Percentiles rank a stretch among this genome's conserved stretches.
Conservation (phyloP, 1,140 invertebrate species). For the Pogonognathellus flavescens region DNA sequence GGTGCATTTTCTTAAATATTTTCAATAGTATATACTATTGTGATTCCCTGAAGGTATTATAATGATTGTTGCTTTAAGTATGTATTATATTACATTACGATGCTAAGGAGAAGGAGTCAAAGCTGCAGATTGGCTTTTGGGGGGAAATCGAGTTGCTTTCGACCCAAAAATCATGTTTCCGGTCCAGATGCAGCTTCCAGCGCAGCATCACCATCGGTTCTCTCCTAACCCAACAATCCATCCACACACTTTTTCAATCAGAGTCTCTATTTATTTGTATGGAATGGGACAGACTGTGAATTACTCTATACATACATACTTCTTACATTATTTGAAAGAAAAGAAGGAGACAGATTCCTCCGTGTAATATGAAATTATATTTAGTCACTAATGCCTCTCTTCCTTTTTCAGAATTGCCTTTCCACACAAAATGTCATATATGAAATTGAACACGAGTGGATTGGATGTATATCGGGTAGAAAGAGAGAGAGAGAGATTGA, state of each 20-base stretch:
- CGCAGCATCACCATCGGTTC: not conserved
- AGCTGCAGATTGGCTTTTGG: conserved; percentile 50
- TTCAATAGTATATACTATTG: not conserved
- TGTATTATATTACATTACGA: conserved; percentile 6
- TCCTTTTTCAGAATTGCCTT: not conserved
- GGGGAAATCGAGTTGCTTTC: conserved; percentile 63
- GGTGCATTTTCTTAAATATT: too few species aligned
- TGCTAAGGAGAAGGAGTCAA: not conserved
- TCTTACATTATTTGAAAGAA: not conserved
- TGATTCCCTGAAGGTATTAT: not conserved
- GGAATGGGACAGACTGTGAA: not conserved
- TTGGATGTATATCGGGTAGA: conserved; percentile 21
- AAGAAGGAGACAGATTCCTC: conserved; percentile 20
- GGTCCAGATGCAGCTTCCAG: conserved; percentile 65
- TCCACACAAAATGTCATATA: not conserved
- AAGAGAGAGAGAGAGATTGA: conserved; percentile 8
- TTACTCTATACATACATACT: not conserved
- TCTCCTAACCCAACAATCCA: conserved; percentile 30
- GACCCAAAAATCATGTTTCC: conserved; percentile 66
- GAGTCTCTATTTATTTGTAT: conserved; percentile 33
- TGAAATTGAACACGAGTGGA: conserved; percentile 48
- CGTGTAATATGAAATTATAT: not conserved
- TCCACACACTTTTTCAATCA: conserved; percentile 61
- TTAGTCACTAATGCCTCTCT: not conserved
- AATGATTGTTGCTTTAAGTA: too few species aligned